These are phyloP conservation scores for Trachops cirrhosus DNA, from an alignment of 2,797 vertebrate genomes.

Conservation along the genomic window DNA sequence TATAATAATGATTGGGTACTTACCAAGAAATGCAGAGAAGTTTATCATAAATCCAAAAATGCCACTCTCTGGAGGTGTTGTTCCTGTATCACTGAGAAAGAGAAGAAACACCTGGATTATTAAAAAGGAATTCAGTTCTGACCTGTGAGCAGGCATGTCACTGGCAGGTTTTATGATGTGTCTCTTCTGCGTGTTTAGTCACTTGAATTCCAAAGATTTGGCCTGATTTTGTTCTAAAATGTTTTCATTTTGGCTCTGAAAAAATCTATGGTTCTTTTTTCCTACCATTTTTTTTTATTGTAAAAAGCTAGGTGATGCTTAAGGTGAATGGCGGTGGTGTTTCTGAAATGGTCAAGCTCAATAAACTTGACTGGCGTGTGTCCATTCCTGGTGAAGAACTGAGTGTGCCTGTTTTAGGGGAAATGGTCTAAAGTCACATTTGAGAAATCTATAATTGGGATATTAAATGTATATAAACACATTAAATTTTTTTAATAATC, in stretches of 20 bases:
- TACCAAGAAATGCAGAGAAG: constrained; percentile 93
- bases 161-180: neutral
- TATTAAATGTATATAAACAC: neutral
- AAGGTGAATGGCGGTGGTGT: neutral
- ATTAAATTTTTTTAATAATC: neutral
- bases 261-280: constrained; percentile 38
- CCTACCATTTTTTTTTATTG: neutral
- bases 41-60: constrained; percentile 97
- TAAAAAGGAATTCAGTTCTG: neutral
- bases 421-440: neutral
- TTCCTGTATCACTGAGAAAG: constrained; percentile 90
- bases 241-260: constrained; percentile 2
- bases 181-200: neutral
- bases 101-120: constrained; percentile 53
- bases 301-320: constrained; percentile 4
- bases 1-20: constrained; percentile 28
- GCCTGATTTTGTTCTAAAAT: neutral
- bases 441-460: neutral
- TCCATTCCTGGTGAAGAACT: neutral
- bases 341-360: neutral
- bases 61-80: constrained; percentile 93
- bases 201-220: neutral
- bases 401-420: neutral
- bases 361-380: neutral
- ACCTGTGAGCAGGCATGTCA: neutral